phyloP scores from a whole-genome alignment of 2,797 vertebrate species.

The Pseudomugil tenellus region DNA sequence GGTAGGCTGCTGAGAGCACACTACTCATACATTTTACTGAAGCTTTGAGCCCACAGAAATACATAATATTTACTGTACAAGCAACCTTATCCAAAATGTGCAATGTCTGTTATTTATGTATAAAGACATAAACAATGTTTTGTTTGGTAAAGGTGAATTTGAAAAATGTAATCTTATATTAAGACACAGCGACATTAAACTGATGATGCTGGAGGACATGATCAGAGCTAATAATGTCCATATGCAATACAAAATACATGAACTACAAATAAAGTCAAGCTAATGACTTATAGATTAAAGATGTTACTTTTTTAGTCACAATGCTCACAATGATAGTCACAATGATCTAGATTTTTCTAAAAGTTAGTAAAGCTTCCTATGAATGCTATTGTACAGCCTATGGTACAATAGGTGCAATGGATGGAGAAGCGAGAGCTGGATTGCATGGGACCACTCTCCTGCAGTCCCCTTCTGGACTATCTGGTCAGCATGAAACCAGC shows the following conservation, averaged over 20 bases:
- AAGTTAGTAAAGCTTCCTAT: neutral
- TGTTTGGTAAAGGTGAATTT: neutral
- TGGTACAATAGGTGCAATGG: neutral
- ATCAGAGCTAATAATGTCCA: too few species aligned
- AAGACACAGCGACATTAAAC: too few species aligned
- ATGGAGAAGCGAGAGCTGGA: neutral
- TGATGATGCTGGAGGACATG: too few species aligned
- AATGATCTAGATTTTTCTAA: too few species aligned
- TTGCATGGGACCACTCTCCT: too few species aligned
- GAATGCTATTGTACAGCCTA: neutral
- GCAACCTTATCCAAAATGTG: neutral
- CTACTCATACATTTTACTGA: slow-evolving; percentile 7
- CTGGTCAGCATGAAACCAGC: too few species aligned
- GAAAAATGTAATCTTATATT: neutral
- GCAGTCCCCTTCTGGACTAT: too few species aligned
- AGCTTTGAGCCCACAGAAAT: neutral
- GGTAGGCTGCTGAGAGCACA: neutral
- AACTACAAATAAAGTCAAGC: neutral
- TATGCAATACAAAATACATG: too few species aligned
- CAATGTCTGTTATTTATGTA: neutral
- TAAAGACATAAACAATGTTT: neutral
- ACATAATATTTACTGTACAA: neutral
- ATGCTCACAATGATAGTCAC: too few species aligned
- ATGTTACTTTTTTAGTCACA: neutral
- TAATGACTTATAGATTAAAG: neutral